Conservation (phyloP, 2,113 vertebrate species). For the Chamaetylas fuelleborni region DNA sequence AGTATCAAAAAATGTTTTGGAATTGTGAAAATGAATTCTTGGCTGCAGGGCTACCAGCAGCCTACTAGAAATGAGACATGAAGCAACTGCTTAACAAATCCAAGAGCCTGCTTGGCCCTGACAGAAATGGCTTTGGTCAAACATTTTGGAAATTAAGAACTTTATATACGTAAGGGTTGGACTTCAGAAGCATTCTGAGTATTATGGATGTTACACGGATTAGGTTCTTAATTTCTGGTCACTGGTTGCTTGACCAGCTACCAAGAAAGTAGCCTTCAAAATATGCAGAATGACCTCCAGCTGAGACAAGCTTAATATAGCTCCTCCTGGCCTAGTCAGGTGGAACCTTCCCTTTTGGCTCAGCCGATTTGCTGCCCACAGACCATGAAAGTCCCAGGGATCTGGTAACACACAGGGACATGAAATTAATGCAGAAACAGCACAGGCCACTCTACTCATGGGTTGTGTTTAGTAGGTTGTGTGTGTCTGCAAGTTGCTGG, state of each 20-base stretch:
- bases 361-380: constrained; percentile 56
- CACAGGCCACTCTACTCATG: background rate
- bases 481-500: background rate
- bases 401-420: constrained; percentile 17
- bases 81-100: background rate
- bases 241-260: constrained; percentile 38
- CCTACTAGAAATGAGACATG: background rate
- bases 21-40: constrained; percentile 48
- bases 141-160: background rate
- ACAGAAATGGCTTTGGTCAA: background rate
- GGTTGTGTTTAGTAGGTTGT: background rate
- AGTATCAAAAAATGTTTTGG: constrained; percentile 31
- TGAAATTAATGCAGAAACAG: constrained; percentile 9
- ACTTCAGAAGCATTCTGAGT: background rate
- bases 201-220: background rate
- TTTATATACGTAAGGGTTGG: background rate
- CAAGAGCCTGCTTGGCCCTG: background rate
- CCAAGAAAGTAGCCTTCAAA: constrained; percentile 53
- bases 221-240: constrained; percentile 19
- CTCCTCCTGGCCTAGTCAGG: constrained; percentile 53
- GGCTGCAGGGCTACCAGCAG: constrained; percentile 9
- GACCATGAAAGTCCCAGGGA: constrained; percentile 59
- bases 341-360: constrained; percentile 65
- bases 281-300: constrained; percentile 60
- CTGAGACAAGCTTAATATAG: constrained; percentile 65